Evolutionary conservation across 2,888 invertebrate genomes (phyloP), one percentile per base, ranked within the genome.

Genomic region (Lithosia quadra): DNA sequence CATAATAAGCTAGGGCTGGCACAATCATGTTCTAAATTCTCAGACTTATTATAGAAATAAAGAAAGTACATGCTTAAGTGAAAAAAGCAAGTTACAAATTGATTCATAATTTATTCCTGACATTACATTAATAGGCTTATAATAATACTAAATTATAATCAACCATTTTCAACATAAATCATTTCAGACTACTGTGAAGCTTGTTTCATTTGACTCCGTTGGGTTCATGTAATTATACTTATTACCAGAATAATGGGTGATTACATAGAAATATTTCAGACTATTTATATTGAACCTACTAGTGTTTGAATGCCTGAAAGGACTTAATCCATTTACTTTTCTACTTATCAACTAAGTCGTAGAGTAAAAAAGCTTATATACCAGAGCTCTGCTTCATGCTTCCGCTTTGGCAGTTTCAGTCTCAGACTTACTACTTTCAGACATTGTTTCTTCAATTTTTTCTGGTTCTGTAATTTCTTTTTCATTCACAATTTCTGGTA

Each of bases 311-410:
- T 63, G 43, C 43, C 36, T 15, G 39, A 34, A 53, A 43, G 68
- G n/a, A n/a, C n/a, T n/a, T 67, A 67, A 74, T 69, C 72, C 1
- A 33, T 73, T 77, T 68, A 78, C 69, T 78, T 81, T 63, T 75
- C 83, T 84, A 80, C 81, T 83, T 84, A 81, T 63, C 24, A 71
- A 68, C 71, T 83, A 84, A 75, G 78, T 81, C 74, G 36, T 64
- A 74, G 65, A 76, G 75, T 71, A 73, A 80, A 77, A 76, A 72
- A 76, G 71, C 73, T 71, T 66, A 68, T 67, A 49, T 71, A 73
- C 65, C 68, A 64, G 18, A 55, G n/a, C 18, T 3, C 22, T 39
- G 69, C 67, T 75, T 75, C 80, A 77, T 66, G 80, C 73, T 65
- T 81, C 81, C 5, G 53, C 57, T 71, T 72, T 75, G 65, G 72